Conservation (phyloP, 2,888 invertebrate species). For the Acleris cristana region DNA sequence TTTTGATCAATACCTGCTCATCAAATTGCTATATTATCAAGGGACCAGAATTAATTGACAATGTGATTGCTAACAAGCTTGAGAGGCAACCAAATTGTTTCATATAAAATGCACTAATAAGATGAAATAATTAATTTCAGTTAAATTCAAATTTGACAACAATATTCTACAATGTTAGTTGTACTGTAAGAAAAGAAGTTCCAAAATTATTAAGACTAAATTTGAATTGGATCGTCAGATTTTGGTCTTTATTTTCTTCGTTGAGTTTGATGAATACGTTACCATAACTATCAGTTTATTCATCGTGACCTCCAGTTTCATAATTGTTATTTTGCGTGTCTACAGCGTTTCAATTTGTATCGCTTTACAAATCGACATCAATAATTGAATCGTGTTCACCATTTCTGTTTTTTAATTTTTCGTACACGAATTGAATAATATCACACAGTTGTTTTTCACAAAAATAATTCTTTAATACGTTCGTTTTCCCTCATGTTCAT, state of each 20-base stretch:
- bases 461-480: too few species aligned
- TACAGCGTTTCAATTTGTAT: constrained; percentile 32
- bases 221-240: background rate
- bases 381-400: background rate
- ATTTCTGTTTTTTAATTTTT: background rate
- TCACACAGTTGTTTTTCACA: too few species aligned
- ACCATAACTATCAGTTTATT: constrained; percentile 10
- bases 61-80: constrained; percentile 49
- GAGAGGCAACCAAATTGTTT: constrained; percentile 43
- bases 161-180: background rate
- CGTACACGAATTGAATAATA: too few species aligned
- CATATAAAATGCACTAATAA: background rate
- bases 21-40: constrained; percentile 43
- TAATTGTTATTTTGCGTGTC: constrained; percentile 36
- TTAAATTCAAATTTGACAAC: background rate
- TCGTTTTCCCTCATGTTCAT: too few species aligned
- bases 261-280: constrained; percentile 20
- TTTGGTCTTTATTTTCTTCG: constrained; percentile 4
- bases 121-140: background rate
- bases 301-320: constrained; percentile 24
- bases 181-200: too few species aligned
- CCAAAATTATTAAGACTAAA: too few species aligned
- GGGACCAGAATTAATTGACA: constrained; percentile 48
- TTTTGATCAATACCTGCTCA: constrained; percentile 46
- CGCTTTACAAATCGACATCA: constrained; percentile 27